These are phyloP conservation scores for Saguinus midas DNA, from an alignment of 2,113 vertebrate species.

Conservation along the genomic window DNA sequence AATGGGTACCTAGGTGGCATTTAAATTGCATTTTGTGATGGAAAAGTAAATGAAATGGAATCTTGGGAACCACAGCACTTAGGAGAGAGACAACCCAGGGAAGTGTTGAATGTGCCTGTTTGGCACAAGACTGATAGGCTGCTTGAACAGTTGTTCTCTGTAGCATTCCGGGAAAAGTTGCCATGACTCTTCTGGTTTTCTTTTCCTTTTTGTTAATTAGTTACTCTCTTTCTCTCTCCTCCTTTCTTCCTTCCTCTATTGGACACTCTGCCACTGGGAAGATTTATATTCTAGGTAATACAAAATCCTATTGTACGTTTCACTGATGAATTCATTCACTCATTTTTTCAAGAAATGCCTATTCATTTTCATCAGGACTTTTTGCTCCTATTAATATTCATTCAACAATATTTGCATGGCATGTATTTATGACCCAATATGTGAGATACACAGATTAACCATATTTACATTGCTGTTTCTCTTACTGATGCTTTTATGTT, in stretches of 20 bases:
- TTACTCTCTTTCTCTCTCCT: neutral
- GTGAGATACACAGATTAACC: neutral
- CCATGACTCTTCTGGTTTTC: neutral
- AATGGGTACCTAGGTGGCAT: accelerated
- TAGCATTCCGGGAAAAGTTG: neutral
- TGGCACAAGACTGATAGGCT: neutral
- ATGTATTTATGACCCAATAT: neutral
- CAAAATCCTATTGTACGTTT: neutral
- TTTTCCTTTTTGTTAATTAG: neutral
- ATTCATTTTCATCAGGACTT: neutral
- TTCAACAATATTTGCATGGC: neutral
- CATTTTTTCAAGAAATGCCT: neutral
- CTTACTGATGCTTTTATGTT: neutral
- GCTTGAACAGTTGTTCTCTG: neutral
- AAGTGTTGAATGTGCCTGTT: accelerated
- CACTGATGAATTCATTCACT: neutral
- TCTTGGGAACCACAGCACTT: neutral
- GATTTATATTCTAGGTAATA: neutral
- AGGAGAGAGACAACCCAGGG: neutral
- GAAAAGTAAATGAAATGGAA: neutral
- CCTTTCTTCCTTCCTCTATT: neutral
- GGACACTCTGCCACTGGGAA: neutral
- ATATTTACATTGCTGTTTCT: neutral
- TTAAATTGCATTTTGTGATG: neutral
- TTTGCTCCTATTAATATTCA: neutral